phyloP scores from a whole-genome alignment of 2,888 invertebrate genomes.

The Sthenelais limicola region DNA sequence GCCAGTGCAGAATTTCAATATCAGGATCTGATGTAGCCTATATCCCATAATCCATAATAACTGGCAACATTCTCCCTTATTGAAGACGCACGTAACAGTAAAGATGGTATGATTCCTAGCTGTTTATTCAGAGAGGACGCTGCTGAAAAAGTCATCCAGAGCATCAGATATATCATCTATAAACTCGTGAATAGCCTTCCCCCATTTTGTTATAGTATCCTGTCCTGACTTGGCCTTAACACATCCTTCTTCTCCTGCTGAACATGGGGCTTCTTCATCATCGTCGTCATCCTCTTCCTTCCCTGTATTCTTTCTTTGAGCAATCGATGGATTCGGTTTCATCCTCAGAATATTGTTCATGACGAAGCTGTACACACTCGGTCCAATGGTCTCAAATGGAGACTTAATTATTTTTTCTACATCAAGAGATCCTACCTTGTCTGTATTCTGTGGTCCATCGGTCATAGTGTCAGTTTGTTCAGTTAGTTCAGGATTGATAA shows the following conservation, averaged over 20 bases:
- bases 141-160: conserved; percentile 25
- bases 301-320: not conserved
- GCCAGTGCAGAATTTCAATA: too few species aligned
- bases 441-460: not conserved
- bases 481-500: not conserved
- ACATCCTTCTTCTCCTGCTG: not conserved
- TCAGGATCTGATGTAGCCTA: too few species aligned
- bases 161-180: conserved; percentile 29
- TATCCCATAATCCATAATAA: too few species aligned
- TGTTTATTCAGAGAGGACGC: conserved; percentile 12
- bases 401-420: conserved; percentile 30
- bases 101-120: too few species aligned
- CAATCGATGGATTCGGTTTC: not conserved
- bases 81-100: too few species aligned
- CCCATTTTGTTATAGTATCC: conserved; percentile 4
- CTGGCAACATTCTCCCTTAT: too few species aligned
- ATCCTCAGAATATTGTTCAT: conserved; percentile 22
- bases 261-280: conserved; percentile 27
- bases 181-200: conserved; percentile 13
- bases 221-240: not conserved
- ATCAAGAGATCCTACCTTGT: not conserved
- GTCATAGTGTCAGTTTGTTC: too few species aligned
- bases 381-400: conserved; percentile 29
- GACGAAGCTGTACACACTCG: conserved; percentile 12
- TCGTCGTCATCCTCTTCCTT: conserved; percentile 16